Base-by-base conservation (phyloP, 2,113 vertebrate genomes). In the Chroicocephalus ridibundus region DNA sequence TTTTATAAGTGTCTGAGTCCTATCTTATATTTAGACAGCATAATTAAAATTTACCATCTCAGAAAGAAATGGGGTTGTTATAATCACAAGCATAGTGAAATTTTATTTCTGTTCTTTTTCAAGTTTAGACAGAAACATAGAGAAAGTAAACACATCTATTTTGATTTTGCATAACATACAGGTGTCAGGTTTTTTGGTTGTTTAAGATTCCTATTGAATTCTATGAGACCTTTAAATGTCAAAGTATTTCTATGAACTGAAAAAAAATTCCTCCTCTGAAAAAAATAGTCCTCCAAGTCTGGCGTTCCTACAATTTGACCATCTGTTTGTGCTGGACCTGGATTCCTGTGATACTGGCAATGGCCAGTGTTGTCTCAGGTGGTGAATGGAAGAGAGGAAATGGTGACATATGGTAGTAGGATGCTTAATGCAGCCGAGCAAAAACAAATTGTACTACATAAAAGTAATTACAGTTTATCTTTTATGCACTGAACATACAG, bases 311-410 rank as follows among this genome's bases (percentile, higher is more conserved):
- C 97, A 97, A 52, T 86, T 75, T 87, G 77, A 93, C 96, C 97
- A 97, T 97, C 97, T 97, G 97, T 95, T 96, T 96, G 38, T 75
- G 70, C 86, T 96, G 96, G 96, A 94, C 91, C 54, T 86, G 65
- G 74, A 75, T 94, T 94, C 84, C 85, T 95, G 54, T 89, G 69
- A 55, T 97, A 90, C 77, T 97, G 96, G 96, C 97, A 93, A 46
- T 93, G 80, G 88, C 52, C 89, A 93, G 11, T 88, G 65, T 85
- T 96, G 93, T 96, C 97, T 97, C 97, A 97, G 97, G 96, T 97
- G 97, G 93, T 96, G 95, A 97, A 95, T 87, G 93, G 75, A 94
- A 88, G 62, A 75, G 82, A 95, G 93, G 93, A 96, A 96, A 97
- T 75, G 75, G 58, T 93, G 93, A 96, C 97, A 97, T 97, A 97